Conservation (phyloP, 1,140 invertebrate genomes). For the Bactericera cockerelli region DNA sequence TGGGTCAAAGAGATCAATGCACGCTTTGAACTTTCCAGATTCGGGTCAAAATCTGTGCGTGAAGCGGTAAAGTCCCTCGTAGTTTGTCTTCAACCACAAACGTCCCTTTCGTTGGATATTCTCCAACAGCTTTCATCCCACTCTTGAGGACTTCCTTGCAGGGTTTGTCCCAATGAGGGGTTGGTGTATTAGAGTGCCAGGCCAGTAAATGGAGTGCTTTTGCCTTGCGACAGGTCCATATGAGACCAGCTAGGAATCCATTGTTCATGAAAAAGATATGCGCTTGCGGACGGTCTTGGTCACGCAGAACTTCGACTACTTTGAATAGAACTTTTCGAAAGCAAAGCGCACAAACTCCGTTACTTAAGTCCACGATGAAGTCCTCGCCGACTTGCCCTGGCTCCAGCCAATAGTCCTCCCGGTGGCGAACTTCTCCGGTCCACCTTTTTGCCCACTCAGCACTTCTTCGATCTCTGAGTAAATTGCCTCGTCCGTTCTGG, state of each 20-base stretch:
- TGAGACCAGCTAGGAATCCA: background rate
- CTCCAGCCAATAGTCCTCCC: background rate
- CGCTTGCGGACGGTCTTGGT: background rate
- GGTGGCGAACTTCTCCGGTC: background rate
- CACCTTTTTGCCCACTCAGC: background rate
- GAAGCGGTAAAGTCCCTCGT: background rate
- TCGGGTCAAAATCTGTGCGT: background rate
- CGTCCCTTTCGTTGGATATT: background rate
- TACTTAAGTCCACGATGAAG: background rate
- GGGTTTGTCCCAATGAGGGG: background rate
- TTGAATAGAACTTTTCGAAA: conserved; percentile 5
- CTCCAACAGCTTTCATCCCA: background rate
- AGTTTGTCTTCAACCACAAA: background rate
- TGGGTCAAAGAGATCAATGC: background rate
- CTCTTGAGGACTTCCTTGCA: background rate
- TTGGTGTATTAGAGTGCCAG: background rate
- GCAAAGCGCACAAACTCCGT: background rate
- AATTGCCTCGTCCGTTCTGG: background rate
- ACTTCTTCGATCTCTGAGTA: background rate
- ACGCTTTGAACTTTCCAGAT: background rate
- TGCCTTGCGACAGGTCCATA: background rate
- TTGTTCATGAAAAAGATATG: conserved; percentile 4
- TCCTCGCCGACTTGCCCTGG: background rate
- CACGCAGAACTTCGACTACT: background rate
- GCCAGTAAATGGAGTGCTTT: background rate